Conservation (phyloP, 2,888 invertebrate genomes). For the Xestia rhomboidea region DNA sequence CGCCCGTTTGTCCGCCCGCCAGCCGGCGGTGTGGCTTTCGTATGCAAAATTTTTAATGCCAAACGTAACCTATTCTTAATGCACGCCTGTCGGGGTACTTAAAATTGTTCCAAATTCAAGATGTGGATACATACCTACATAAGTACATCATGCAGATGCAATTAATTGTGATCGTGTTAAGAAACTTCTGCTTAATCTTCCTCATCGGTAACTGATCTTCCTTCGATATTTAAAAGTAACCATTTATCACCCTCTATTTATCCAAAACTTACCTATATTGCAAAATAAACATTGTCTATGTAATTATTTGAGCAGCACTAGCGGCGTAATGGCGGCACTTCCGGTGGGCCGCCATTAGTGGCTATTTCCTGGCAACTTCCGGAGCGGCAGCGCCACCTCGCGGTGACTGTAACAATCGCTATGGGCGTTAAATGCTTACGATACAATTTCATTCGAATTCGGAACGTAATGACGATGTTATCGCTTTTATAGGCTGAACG, state of each 20-base stretch:
- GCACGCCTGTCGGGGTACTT: not conserved
- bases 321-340: conserved; percentile 86
- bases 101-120: not conserved
- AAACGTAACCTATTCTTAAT: not conserved
- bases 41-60: too few species aligned
- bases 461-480: conserved; percentile 69
- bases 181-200: conserved; percentile 7
- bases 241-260: conserved; percentile 61
- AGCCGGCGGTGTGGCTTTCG: too few species aligned
- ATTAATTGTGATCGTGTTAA: not conserved
- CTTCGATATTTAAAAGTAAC: conserved; percentile 45
- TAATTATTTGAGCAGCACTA: conserved; percentile 89
- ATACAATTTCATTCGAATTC: conserved; percentile 63
- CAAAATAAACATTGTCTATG: conserved; percentile 78
- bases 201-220: conserved; percentile 37
- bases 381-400: conserved; percentile 77
- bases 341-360: conserved; percentile 89
- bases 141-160: not conserved
- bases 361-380: conserved; percentile 88
- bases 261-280: conserved; percentile 68
- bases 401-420: conserved; percentile 67
- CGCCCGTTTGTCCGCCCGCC: too few species aligned
- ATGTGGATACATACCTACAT: too few species aligned
- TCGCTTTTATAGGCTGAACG: conserved; percentile 65
- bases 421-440: conserved; percentile 63